Percentiles rank a stretch among this genome's conserved stretches.
These are phyloP conservation scores for Paramuricea clavata DNA, from an alignment of 92 coral and sea anemone species.

Conservation along the genomic window DNA sequence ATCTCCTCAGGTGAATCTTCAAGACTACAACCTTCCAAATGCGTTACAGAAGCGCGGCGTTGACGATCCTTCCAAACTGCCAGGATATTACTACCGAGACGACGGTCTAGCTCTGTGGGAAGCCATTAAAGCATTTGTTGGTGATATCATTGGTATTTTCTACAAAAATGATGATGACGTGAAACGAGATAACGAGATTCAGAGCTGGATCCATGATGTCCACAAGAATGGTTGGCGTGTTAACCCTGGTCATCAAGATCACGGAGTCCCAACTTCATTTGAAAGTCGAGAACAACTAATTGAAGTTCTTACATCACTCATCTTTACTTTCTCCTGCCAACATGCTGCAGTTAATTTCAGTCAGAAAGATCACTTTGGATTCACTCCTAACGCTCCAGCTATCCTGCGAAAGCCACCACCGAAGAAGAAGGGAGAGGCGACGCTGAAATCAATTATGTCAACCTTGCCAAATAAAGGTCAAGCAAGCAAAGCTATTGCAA, in stretches of 20 bases:
- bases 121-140: slow-evolving; percentile 61
- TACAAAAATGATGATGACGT: slow-evolving; percentile 63
- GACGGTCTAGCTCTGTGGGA: slow-evolving; percentile 69
- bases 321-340: slow-evolving; percentile 85
- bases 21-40: slow-evolving; percentile 61
- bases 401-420: slow-evolving; percentile 88
- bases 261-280: slow-evolving; percentile 74
- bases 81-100: slow-evolving; percentile 71
- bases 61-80: slow-evolving; percentile 53
- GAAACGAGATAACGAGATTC: slow-evolving; percentile 58
- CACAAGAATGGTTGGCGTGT: slow-evolving; percentile 83
- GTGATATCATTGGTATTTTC: slow-evolving; percentile 53
- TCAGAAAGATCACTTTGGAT: slow-evolving; percentile 76
- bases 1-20: slow-evolving; percentile 44
- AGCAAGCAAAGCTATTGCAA: slow-evolving; percentile 76
- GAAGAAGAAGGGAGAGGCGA: slow-evolving; percentile 68
- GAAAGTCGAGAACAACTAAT: slow-evolving; percentile 59
- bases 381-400: slow-evolving; percentile 81
- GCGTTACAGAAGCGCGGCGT: slow-evolving; percentile 68
- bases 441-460: slow-evolving; percentile 65
- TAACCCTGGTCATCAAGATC: slow-evolving; percentile 70
- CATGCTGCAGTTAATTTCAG: slow-evolving; percentile 89
- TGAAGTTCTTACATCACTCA: slow-evolving; percentile 66
- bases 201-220: slow-evolving; percentile 69
- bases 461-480: slow-evolving; percentile 73